Conservation (phyloP, 2,797 vertebrate genomes). For the Antennarius maculatus region DNA sequence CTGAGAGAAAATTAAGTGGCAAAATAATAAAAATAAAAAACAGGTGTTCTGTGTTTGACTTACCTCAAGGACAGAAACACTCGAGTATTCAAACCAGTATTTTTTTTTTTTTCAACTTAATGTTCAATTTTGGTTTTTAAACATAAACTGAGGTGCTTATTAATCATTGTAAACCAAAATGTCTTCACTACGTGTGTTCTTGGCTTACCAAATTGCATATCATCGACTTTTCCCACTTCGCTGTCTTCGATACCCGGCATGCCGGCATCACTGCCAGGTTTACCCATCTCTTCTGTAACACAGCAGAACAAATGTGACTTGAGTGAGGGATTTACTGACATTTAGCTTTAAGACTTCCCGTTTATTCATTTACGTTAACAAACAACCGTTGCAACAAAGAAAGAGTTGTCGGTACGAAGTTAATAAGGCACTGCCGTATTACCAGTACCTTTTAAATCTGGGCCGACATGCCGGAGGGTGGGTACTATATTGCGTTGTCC, state of each 20-base stretch:
- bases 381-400: neutral
- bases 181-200: neutral
- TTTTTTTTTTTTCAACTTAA: neutral
- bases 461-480: constrained; percentile 55
- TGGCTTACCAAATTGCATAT: constrained; percentile 86
- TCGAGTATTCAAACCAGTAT: neutral
- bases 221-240: constrained; percentile 90
- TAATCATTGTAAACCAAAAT: neutral
- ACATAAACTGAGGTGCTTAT: neutral
- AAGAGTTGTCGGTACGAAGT: neutral
- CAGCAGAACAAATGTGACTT: constrained; percentile 15
- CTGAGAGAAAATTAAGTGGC: constrained; percentile 49
- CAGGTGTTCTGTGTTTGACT: neutral
- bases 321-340: neutral
- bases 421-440: neutral
- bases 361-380: neutral
- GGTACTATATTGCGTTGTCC: constrained; percentile 78
- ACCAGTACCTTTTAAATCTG: constrained; percentile 76
- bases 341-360: neutral
- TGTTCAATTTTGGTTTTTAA: neutral
- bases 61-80: neutral
- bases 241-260: constrained; percentile 99
- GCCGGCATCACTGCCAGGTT: constrained; percentile 92
- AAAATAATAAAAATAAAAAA: neutral
- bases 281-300: constrained; percentile 85